Conservation (phyloP, 2,797 vertebrate genomes). For the Anabacerthia variegaticeps region DNA sequence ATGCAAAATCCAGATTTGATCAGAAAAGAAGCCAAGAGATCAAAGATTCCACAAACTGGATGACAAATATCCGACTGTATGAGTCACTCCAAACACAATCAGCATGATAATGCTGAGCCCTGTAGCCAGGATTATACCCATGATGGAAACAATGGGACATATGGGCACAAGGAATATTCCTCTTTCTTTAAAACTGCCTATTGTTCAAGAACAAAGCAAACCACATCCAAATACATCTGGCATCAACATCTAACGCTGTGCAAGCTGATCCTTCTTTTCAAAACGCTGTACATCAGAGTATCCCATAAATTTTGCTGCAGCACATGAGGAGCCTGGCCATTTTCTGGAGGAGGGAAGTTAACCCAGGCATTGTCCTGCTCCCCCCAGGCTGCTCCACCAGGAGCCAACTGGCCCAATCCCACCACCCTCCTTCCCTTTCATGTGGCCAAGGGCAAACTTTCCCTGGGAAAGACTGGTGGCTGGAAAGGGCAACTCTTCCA, state of each 20-base stretch:
- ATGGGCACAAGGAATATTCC: conserved; percentile 43
- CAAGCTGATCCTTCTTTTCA: conserved; percentile 13
- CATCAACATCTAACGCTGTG: conserved; percentile 13
- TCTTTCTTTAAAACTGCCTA: conserved; percentile 21
- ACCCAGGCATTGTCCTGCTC: not conserved
- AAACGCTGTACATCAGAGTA: not conserved
- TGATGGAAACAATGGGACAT: conserved; percentile 43
- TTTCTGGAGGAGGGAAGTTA: not conserved
- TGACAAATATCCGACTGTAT: not conserved
- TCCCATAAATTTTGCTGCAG: not conserved
- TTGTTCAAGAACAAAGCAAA: conserved; percentile 68
- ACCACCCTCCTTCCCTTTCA: not conserved
- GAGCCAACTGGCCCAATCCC: not conserved
- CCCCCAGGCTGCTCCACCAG: not conserved
- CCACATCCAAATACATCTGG: conserved; percentile 63
- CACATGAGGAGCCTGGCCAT: not conserved
- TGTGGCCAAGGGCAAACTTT: not conserved
- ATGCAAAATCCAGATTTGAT: not conserved
- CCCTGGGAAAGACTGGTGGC: not conserved
- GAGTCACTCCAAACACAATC: not conserved
- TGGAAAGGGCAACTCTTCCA: not conserved
- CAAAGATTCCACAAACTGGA: not conserved
- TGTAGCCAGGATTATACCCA: not conserved
- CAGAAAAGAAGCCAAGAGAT: not conserved
- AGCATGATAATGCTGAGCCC: conserved; percentile 35